A percentile compares a stretch with the other conserved stretches of the same genome.
Conservation (phyloP, 2,797 vertebrate genomes). For the Brachyalestes nurse region DNA sequence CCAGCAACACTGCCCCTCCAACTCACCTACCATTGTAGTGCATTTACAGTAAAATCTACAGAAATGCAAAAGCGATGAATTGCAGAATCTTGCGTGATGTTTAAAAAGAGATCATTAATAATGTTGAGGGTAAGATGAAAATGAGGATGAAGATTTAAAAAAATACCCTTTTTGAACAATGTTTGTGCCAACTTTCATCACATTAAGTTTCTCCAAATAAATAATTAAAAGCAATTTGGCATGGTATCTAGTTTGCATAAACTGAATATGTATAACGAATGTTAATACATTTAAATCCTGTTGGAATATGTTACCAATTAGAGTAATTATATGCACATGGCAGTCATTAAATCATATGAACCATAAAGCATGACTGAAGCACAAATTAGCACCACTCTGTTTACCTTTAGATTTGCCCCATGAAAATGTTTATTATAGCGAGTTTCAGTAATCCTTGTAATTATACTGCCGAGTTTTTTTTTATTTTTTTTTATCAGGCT, state of each 20-base stretch:
- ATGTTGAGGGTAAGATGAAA: background rate
- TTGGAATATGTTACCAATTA: constrained; percentile 69
- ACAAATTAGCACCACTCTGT: constrained; percentile 51
- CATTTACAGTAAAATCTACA: background rate
- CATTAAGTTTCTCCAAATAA: constrained; percentile 11
- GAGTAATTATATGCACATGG: constrained; percentile 61
- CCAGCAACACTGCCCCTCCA: too few species aligned
- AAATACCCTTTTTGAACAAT: background rate
- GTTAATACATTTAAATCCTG: constrained; percentile 66
- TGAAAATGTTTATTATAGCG: constrained; percentile 44
- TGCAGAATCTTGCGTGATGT: background rate
- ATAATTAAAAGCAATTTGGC: constrained; percentile 42
- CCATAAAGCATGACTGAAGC: constrained; percentile 56
- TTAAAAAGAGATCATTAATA: background rate
- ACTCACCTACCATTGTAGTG: too few species aligned
- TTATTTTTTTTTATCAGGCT: constrained; percentile 22
- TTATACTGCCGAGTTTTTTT: constrained; percentile 27
- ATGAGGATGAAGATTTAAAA: background rate
- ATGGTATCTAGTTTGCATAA: constrained; percentile 61
- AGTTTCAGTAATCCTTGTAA: constrained; percentile 45
- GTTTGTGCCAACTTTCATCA: constrained; percentile 13
- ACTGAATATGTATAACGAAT: constrained; percentile 71
- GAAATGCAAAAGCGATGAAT: background rate
- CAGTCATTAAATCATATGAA: constrained; percentile 67
- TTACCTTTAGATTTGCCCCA: constrained; percentile 54